phyloP scores from a whole-genome alignment of 2,113 vertebrate genomes.

The Nycticryphes semicollaris region DNA sequence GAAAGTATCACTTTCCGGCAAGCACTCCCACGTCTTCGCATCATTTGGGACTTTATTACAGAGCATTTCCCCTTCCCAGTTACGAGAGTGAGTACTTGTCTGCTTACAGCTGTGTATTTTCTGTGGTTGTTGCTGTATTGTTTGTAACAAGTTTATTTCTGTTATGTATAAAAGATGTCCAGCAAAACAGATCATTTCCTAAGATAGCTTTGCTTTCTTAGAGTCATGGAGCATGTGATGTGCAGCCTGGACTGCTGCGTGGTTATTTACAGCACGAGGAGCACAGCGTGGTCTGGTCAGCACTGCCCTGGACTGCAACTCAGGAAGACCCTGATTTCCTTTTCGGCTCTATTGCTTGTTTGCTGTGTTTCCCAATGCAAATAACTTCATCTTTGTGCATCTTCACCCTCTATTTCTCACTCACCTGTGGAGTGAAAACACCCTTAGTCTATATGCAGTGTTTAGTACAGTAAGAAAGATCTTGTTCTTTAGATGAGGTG shows the following conservation, averaged over 20 bases:
- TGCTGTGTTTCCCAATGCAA: background rate
- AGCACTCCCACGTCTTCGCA: background rate
- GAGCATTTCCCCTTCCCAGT: background rate
- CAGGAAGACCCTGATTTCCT: background rate
- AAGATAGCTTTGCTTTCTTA: background rate
- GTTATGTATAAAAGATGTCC: background rate
- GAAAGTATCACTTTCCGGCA: background rate
- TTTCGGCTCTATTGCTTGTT: background rate
- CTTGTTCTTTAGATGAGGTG: background rate
- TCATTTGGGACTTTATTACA: background rate
- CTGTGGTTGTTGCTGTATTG: conserved; percentile 14
- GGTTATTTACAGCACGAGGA: background rate
- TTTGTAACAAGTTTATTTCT: conserved; percentile 40
- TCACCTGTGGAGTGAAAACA: background rate
- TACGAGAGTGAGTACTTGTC: background rate
- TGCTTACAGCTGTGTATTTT: background rate
- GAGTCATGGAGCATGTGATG: background rate
- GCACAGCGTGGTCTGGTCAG: accelerated
- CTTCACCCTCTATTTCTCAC: background rate
- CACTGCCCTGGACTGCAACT: background rate
- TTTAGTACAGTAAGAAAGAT: background rate
- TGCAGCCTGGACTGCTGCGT: background rate
- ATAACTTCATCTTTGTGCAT: background rate
- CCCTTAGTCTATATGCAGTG: background rate
- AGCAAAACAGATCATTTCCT: background rate